Evolutionary conservation across 2,797 vertebrate genomes (phyloP), one percentile per base, ranked within the genome.

Genomic region (Psittacula derbiana): DNA sequence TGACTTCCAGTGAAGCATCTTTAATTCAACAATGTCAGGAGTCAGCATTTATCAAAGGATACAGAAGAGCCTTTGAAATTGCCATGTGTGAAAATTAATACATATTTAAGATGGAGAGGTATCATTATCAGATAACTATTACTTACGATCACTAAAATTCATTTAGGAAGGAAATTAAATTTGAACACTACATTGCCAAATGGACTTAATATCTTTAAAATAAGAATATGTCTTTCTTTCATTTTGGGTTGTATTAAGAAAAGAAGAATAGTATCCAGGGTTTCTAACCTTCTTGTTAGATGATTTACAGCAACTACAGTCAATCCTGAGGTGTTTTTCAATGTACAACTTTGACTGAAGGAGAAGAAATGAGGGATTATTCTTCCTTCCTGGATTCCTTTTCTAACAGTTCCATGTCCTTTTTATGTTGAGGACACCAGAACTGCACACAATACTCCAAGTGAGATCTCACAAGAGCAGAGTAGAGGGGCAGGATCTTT

Each of bases 11-110:
- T 41, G 92, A 71, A 94, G 18, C 8, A 92, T 55, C 89, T 75
- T 41, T 85, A 85, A 86, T 95, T 94, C 83, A 93, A 87, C 73
- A 86, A 64, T 67, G 74, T 88, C 16, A 17, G 81, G 33, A 81
- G 52, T 74, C 76, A 60, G 44, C 62, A 94, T 82, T 96, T 97
- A 90, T 94, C 93, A 96, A 95, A 96, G 74, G 58, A 72, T 81
- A 65, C 7, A 65, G 49, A 91, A 81, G 15, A 91, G 66, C 8
- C 8, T 76, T 62, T 85, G 74, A 87, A 89, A 91, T 16, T 62
- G 6, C 10, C 16, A 17, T 38, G 8, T 75, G 14, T 36, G 18
- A 79, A 69, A 92, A 80, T 62, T 70, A 57, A 41, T 55, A 69
- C 4, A 24, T 33, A 74, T 69, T 76, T 66, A 16, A 93, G 33